Base-by-base conservation (phyloP, 2,888 invertebrate species). In the Bhutanitis thaidina region DNA sequence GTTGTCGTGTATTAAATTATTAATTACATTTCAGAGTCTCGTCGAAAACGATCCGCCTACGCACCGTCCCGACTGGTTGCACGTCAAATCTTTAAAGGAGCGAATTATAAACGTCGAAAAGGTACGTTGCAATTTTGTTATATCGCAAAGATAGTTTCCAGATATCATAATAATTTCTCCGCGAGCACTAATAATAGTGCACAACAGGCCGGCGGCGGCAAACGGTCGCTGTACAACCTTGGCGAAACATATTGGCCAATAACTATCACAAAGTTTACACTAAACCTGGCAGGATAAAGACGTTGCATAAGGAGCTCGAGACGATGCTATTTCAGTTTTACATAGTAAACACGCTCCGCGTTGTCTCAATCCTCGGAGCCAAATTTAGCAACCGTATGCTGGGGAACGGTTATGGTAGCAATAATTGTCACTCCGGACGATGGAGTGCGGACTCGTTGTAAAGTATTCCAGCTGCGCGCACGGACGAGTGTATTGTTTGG, bases 321-420 rank as follows among this genome's bases (percentile, higher is more conserved):
- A 67, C 64, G 67, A 65, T 63, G 66, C 67, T 80, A 77, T 78
- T 79, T 77, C 64, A 54, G 71, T 69, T 57, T 50, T 43, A 51
- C 55, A 63, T 67, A 63, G 67, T 74, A 69, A 67, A 71, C 65
- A 66, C 69, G 69, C 67, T 35, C 66, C 65, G 70, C 68, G 65
- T 65, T 67, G 71, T 69, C 62, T 62, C 64, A 61, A 60, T 65
- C 64, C 68, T 67, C 65, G 61, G 57, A 54, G 71, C 74, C 74
- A 74, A 66, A 80, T 71, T 76, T 78, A 80, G 74, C 68, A 55
- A 49, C 65, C 74, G 69, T 74, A 71, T 67, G 70, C 71, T 71
- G 69, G 60, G 60, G 61, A 66, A 69, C 76, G 54, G 68, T 80
- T 83, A 78, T 80, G 80, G 79, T 69, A 70, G 74, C 71, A 77